A percentile compares a stretch with the other conserved stretches of the same genome.
Evolutionary conservation across 2,797 vertebrate genomes (phyloP).

Genomic region (Morelia viridis): DNA sequence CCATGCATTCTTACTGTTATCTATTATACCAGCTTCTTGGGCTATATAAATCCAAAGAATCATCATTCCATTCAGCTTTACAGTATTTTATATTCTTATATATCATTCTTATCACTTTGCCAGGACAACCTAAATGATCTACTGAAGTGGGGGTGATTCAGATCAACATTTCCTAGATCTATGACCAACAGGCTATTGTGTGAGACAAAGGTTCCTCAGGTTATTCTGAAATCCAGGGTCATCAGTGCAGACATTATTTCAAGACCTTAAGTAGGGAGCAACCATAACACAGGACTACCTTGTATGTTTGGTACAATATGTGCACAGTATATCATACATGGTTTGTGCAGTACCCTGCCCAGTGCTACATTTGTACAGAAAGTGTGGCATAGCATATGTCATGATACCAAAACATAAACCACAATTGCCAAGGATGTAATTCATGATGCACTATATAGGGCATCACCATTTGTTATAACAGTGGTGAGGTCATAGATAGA

Average conservation of each 20-base stretch:
- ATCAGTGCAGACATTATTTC: background rate
- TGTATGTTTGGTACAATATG: background rate
- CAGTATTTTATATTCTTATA: background rate
- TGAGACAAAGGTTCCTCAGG: background rate
- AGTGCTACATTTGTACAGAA: background rate
- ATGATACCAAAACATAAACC: background rate
- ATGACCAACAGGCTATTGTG: background rate
- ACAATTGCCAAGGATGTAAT: background rate
- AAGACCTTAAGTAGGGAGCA: background rate
- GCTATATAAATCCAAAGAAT: background rate
- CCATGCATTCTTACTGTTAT: slow-evolving; percentile 11
- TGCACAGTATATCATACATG: background rate
- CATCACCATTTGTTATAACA: background rate
- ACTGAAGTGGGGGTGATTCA: background rate
- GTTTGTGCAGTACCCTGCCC: background rate
- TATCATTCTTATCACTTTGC: background rate
- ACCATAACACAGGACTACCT: background rate
- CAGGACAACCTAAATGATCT: background rate
- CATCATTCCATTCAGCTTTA: background rate
- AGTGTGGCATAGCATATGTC: background rate
- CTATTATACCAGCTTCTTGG: background rate
- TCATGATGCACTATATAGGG: background rate
- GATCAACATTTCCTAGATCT: background rate
- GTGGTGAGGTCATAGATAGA: background rate
- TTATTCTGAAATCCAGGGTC: background rate